These are phyloP conservation scores for Betta splendens DNA, from an alignment of 2,797 vertebrate genomes.

Conservation along the genomic window DNA sequence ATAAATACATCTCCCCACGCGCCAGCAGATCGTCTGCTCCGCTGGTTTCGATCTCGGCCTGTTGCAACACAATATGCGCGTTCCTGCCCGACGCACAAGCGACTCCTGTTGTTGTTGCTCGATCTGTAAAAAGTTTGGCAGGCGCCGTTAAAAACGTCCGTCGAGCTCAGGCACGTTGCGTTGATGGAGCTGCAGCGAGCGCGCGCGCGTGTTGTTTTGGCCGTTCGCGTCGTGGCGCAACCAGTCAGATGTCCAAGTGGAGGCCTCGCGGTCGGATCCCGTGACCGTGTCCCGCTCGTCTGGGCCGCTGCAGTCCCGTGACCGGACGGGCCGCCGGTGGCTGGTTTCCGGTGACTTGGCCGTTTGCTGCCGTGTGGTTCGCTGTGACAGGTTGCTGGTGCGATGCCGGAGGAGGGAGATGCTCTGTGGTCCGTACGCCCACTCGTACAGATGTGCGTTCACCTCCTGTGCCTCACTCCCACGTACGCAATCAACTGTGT, in stretches of 20 bases:
- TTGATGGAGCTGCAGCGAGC: not conserved
- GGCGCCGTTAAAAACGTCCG: conserved; percentile 16
- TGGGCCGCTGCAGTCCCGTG: conserved; percentile 53
- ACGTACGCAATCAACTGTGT: conserved; percentile 30
- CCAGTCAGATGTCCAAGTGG: conserved; percentile 56
- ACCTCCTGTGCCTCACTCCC: conserved; percentile 24
- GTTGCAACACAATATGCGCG: conserved; percentile 8
- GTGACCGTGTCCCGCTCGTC: conserved; percentile 30
- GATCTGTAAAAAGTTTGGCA: conserved; percentile 43
- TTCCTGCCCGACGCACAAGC: not conserved
- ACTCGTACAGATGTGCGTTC: conserved; percentile 49
- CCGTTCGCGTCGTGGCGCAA: not conserved
- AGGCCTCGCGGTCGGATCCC: conserved; percentile 44
- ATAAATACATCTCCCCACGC: conserved; percentile 49
- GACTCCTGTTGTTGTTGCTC: not conserved
- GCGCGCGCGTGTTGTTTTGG: conserved; percentile 10
- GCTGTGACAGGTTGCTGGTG: conserved; percentile 45
- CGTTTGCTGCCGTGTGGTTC: conserved; percentile 32
- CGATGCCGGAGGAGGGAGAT: conserved; percentile 29
- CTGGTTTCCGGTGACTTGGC: conserved; percentile 54
- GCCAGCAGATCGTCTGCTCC: conserved; percentile 27
- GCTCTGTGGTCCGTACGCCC: conserved; percentile 33
- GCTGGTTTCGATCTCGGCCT: not conserved
- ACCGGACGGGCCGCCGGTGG: conserved; percentile 33
- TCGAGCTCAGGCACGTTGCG: not conserved